Percentiles rank a stretch among this genome's conserved stretches.
Evolutionary conservation across 1,140 invertebrate species (phyloP).

Genomic region (Drosophila ogumai): DNA sequence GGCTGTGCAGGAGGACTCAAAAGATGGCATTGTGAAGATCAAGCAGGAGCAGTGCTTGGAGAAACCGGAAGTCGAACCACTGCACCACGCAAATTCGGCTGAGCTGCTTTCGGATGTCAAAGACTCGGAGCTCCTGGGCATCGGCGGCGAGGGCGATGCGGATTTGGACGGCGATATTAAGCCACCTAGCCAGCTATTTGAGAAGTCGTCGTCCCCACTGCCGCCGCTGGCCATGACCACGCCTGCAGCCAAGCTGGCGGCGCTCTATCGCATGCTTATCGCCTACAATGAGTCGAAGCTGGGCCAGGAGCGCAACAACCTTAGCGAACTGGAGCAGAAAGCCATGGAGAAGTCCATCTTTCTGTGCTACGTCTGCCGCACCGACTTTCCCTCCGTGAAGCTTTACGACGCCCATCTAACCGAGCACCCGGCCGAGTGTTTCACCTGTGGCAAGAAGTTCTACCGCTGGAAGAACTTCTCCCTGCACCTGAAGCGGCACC

Average conservation of each 20-base stretch:
- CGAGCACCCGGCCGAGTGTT: conserved; percentile 92
- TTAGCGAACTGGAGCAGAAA: conserved; percentile 75
- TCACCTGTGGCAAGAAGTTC: conserved; percentile 92
- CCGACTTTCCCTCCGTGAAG: conserved; percentile 84
- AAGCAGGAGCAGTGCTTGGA: conserved; percentile 75
- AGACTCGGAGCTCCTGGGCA: conserved; percentile 55
- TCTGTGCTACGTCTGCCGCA: conserved; percentile 87
- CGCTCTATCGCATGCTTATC: conserved; percentile 79
- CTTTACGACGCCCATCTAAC: conserved; percentile 90
- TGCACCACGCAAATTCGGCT: conserved; percentile 33
- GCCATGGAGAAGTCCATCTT: conserved; percentile 83
- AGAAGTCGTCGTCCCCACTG: conserved; percentile 53
- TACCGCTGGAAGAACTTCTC: conserved; percentile 90
- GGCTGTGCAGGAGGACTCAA: conserved; percentile 65
- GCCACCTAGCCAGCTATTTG: conserved; percentile 57
- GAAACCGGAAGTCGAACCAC: conserved; percentile 54
- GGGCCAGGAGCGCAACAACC: conserved; percentile 74
- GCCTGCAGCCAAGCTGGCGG: conserved; percentile 74
- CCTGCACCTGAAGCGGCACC: conserved; percentile 91
- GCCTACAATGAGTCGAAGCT: conserved; percentile 79
- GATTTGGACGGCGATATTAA: conserved; percentile 56
- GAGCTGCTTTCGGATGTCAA: conserved; percentile 67
- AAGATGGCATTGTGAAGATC: conserved; percentile 79
- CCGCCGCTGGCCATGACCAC: conserved; percentile 67
- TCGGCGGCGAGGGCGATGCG: conserved; percentile 27